phyloP scores from a whole-genome alignment of 1,140 invertebrate species.

The Steinernema feltiae region DNA sequence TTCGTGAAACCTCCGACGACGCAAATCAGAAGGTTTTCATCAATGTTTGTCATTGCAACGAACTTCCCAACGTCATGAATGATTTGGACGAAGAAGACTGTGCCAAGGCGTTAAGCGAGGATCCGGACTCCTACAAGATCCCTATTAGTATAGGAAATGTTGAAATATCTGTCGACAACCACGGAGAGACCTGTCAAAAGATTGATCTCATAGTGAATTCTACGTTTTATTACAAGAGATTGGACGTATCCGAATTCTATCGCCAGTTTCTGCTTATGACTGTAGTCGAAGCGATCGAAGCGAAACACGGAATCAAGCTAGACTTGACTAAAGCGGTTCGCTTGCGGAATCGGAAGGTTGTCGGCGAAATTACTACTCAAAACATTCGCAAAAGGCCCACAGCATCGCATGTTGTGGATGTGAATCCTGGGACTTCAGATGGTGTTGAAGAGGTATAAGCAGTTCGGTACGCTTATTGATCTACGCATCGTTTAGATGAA shows the following conservation, averaged over 20 bases:
- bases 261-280: not conserved
- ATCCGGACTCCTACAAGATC: not conserved
- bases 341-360: not conserved
- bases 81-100: constrained; percentile 9
- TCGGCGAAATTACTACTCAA: not conserved
- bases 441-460: not conserved
- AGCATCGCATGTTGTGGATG: not conserved
- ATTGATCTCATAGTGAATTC: not conserved
- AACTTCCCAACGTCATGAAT: not conserved
- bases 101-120: not conserved
- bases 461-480: not conserved
- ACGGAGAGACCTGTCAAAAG: not conserved
- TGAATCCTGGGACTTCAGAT: not conserved
- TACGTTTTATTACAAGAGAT: not conserved
- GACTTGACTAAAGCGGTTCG: not conserved
- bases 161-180: not conserved
- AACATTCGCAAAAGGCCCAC: not conserved
- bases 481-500: not conserved
- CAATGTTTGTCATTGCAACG: constrained; percentile 11
- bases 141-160: not conserved
- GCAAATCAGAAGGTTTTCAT: constrained; percentile 4
- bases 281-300: not conserved
- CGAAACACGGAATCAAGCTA: not conserved
- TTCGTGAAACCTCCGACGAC: not conserved
- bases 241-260: not conserved